Evolutionary conservation across 2,888 invertebrate species (phyloP).

Genomic region (Selenia dentaria): DNA sequence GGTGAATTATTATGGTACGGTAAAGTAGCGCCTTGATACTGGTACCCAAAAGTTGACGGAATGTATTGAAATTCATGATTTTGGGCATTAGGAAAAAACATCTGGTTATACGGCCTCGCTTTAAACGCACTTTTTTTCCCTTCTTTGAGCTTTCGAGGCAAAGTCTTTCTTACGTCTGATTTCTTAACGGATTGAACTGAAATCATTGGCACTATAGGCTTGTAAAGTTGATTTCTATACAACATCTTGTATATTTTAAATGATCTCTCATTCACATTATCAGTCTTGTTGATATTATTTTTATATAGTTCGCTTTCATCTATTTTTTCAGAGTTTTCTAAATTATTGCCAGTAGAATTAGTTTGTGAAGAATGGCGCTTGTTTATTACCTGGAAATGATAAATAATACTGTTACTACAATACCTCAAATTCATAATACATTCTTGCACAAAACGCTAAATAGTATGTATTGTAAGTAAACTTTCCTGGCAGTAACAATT

Average conservation of each 20-base stretch:
- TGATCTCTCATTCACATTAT: constrained; percentile 59
- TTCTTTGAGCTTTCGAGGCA: neutral
- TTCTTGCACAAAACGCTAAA: no score
- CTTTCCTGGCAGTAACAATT: no score
- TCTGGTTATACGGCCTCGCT: neutral
- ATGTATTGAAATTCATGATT: neutral
- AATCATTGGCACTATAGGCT: neutral
- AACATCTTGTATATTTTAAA: constrained; percentile 55
- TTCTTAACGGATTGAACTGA: neutral
- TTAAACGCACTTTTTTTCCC: neutral
- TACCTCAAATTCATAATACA: no score
- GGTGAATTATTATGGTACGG: neutral
- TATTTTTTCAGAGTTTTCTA: constrained; percentile 18
- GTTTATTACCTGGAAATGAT: no score
- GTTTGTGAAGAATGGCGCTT: neutral
- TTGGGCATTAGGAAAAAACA: neutral
- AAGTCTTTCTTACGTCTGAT: neutral
- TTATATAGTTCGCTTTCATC: constrained; percentile 51
- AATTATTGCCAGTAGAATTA: constrained; percentile 14
- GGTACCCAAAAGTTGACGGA: neutral
- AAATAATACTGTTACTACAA: no score
- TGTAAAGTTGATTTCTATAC: constrained; percentile 5
- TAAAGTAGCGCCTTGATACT: neutral
- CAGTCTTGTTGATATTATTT: constrained; percentile 42
- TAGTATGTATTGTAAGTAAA: no score